Conservation (phyloP, 1,140 invertebrate genomes). For the Aphaenogaster ashmeadi region DNA sequence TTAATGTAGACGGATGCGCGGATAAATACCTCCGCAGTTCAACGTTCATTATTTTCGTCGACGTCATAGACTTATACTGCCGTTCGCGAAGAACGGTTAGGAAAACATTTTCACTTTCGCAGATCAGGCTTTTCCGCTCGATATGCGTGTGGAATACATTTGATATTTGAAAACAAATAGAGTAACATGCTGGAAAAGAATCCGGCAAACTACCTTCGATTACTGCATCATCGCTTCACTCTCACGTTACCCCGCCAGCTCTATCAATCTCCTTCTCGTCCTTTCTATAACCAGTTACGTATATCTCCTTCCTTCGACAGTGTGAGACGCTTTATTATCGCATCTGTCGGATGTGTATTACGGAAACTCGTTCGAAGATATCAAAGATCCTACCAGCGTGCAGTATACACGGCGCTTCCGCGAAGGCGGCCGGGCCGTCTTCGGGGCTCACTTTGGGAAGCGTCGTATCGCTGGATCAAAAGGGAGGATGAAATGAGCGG, state of each 20-base stretch:
- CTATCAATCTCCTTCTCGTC: constrained; percentile 40
- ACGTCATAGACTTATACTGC: background rate
- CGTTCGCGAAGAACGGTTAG: background rate
- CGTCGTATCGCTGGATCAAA: constrained; percentile 65
- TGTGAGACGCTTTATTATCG: constrained; percentile 34
- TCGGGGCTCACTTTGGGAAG: constrained; percentile 34
- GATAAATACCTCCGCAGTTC: constrained; percentile 12
- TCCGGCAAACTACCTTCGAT: constrained; percentile 10
- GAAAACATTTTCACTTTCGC: constrained; percentile 17
- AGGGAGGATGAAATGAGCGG: constrained; percentile 62
- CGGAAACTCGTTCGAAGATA: constrained; percentile 58
- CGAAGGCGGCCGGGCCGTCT: constrained; percentile 4
- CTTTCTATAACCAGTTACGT: background rate
- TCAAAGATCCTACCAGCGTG: background rate
- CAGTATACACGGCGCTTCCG: constrained; percentile 14
- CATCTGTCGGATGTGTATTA: constrained; percentile 55
- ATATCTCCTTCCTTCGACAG: background rate
- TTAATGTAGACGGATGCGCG: background rate
- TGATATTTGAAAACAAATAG: constrained; percentile 44
- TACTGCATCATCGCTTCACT: background rate
- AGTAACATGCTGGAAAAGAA: constrained; percentile 36
- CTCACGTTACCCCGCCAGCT: background rate
- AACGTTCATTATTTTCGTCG: constrained; percentile 31
- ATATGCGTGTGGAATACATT: constrained; percentile 22
- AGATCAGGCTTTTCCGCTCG: background rate